Conservation (phyloP, 2,888 invertebrate genomes). For the Salticus scenicus region DNA sequence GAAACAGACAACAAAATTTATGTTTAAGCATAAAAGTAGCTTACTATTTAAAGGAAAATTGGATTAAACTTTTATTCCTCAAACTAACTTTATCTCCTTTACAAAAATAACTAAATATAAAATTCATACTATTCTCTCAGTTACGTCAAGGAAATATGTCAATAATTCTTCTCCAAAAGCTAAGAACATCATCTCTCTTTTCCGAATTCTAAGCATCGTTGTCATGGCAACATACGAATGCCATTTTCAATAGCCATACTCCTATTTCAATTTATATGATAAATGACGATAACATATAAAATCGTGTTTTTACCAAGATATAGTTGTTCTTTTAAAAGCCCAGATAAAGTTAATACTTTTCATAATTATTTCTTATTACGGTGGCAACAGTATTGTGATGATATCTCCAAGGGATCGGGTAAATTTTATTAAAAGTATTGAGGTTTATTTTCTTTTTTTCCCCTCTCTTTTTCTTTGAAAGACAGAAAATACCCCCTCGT, state of each 20-base stretch:
- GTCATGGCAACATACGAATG: not conserved
- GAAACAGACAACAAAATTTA: no score
- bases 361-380: no score
- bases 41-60: not conserved
- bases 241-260: not conserved
- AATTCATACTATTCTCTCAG: not conserved
- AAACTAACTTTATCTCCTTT: not conserved
- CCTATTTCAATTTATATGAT: not conserved
- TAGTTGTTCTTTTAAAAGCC: no score
- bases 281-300: not conserved
- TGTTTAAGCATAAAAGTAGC: not conserved
- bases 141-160: constrained; percentile 1
- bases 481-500: no score
- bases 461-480: no score
- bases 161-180: not conserved
- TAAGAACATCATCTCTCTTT: not conserved
- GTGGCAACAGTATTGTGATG: no score
- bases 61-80: not conserved
- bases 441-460: no score
- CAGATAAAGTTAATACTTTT: no score
- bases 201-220: not conserved
- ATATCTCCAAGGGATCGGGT: no score
- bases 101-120: not conserved
- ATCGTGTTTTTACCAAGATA: no score
- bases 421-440: no score